These are phyloP conservation scores for Morphnarchus princeps DNA, from an alignment of 2,113 vertebrate genomes.

Conservation along the genomic window DNA sequence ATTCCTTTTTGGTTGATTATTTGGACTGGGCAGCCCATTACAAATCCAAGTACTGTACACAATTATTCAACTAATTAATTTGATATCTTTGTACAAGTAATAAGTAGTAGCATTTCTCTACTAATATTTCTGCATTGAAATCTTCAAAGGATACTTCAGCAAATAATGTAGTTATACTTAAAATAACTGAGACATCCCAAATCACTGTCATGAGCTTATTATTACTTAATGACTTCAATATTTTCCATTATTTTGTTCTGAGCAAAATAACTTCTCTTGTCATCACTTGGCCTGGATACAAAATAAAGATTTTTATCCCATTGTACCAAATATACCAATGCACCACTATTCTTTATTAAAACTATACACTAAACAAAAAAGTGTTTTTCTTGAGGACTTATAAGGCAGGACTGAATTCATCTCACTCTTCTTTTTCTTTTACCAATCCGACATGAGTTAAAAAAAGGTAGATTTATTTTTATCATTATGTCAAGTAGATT, in stretches of 20 bases:
- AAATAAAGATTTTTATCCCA: neutral
- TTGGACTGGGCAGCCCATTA: neutral
- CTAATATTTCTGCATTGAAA: neutral
- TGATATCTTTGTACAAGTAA: neutral
- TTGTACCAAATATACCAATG: neutral
- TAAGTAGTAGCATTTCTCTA: neutral
- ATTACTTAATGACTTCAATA: neutral
- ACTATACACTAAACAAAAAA: neutral
- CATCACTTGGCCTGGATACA: neutral
- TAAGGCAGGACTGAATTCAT: neutral
- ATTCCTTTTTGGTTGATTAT: neutral
- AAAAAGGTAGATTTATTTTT: neutral
- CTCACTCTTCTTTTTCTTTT: neutral
- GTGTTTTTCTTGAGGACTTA: neutral
- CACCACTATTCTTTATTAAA: neutral
- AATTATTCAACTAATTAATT: neutral
- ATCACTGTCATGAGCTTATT: neutral
- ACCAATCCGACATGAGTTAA: neutral
- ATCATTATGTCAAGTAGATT: neutral
- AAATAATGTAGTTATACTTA: neutral
- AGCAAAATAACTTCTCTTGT: neutral
- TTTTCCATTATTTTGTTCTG: neutral
- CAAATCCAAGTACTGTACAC: neutral
- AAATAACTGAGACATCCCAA: neutral
- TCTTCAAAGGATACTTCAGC: neutral